Evolutionary conservation across 2,113 vertebrate species (phyloP), one percentile per base, ranked within the genome.

Genomic region (Phylloscopus trochiloides): DNA sequence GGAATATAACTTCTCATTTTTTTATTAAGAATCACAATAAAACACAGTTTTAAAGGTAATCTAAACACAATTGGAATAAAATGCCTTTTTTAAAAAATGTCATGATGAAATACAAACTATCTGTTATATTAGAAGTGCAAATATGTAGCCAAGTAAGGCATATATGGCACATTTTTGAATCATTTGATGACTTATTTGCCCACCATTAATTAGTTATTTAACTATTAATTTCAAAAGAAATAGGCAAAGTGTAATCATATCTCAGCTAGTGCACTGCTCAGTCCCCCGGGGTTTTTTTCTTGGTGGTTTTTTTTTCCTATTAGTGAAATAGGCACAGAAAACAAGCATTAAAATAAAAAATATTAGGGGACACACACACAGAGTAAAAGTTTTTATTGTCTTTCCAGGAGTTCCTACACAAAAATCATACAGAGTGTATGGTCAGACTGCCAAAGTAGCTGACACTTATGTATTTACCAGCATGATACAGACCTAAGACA

Each of bases 281-380:
- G 42, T 61, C 8, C 7, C 4, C 14, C 18, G 13, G 17, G 4
- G 8, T 21, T 32, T 40, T 12, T 7, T 62, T 40, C 7, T 1
- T 40, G 38, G 38, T 40, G 38, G 38, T 10, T 40, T 15, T 45
- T 45, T 74, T 51, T 31, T 17, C 14, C 14, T 42, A 7, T 42
- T 47, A 70, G 15, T 63, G 24, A 63, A 90, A 81, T 3, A 26
- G 19, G 7, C 21, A 63, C 9, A 68, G 57, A 77, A 77, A 74
- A 36, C 7, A 70, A 28, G 16, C 6, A 47, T 34, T 62, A 40
- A 48, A 73, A 28, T 7, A 48, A 24, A 55, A 73, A 78, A 73
- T 17, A 42, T 0, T n/a, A 7, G 15, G 6, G 7, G 6, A 4
- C 9, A n/a, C 16, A 59, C 14, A 59, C 25, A 8, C 2, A 48